These are phyloP conservation scores for Porites cylindrica DNA, from an alignment of 92 coral and sea anemone genomes.

Conservation along the genomic window DNA sequence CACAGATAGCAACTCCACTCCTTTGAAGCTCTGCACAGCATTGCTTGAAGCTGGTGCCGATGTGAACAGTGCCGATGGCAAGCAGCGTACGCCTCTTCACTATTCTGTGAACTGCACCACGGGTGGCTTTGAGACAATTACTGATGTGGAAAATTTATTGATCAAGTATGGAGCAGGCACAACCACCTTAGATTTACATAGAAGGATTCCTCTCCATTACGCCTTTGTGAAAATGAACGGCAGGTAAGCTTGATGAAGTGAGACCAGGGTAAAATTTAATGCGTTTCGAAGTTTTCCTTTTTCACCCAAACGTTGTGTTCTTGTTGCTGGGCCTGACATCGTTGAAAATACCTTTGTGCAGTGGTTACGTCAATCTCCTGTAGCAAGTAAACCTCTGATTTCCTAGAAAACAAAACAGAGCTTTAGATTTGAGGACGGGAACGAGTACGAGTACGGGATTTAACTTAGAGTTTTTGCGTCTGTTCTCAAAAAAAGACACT, in stretches of 20 bases:
- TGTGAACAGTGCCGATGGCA: slow-evolving; percentile 69
- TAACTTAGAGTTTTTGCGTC: too few species aligned
- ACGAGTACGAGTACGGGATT: too few species aligned
- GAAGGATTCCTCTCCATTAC: slow-evolving; percentile 82
- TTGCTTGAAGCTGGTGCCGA: slow-evolving; percentile 82
- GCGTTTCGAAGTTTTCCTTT: not conserved
- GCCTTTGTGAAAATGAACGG: slow-evolving; percentile 78
- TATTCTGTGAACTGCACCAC: slow-evolving; percentile 83
- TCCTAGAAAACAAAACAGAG: too few species aligned
- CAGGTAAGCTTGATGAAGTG: slow-evolving; percentile 21
- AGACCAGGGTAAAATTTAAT: not conserved
- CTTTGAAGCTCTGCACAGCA: slow-evolving; percentile 54
- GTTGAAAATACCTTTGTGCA: too few species aligned
- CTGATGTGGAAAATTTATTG: slow-evolving; percentile 79
- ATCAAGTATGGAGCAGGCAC: slow-evolving; percentile 79
- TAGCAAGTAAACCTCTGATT: too few species aligned
- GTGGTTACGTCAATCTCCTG: too few species aligned
- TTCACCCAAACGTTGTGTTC: not conserved
- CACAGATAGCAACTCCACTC: slow-evolving; percentile 50
- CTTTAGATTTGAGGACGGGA: too few species aligned
- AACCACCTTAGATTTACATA: slow-evolving; percentile 62
- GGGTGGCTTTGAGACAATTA: slow-evolving; percentile 85
- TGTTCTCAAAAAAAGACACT: too few species aligned
- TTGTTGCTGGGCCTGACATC: not conserved
- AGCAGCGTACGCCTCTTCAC: slow-evolving; percentile 76